A percentile compares a stretch with the other conserved stretches of the same genome.
These are phyloP conservation scores for Lepeophtheirus nordmannii DNA, from an alignment of 2,888 invertebrate genomes.

Conservation along the genomic window DNA sequence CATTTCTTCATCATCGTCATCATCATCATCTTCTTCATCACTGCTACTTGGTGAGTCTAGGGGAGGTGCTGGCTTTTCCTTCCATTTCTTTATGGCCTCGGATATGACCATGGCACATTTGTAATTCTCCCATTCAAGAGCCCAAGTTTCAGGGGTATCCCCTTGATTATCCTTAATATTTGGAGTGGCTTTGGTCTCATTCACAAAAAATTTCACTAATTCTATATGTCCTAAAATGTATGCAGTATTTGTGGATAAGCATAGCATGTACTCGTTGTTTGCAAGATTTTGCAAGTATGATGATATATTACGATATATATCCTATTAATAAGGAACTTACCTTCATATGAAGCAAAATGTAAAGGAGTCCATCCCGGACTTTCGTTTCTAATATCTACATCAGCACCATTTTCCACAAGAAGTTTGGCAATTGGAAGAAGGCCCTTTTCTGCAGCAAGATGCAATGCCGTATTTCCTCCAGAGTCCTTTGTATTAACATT, in stretches of 20 bases:
- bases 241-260: too few species aligned
- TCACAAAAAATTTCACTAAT: background rate
- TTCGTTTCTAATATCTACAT: background rate
- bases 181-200: background rate
- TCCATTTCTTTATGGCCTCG: background rate
- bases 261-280: too few species aligned
- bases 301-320: background rate
- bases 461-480: conserved; percentile 12
- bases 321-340: background rate
- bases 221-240: background rate
- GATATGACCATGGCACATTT: conserved; percentile 15
- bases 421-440: background rate
- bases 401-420: background rate
- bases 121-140: conserved; percentile 20
- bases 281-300: too few species aligned
- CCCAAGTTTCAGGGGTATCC: conserved; percentile 16
- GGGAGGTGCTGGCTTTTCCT: background rate
- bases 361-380: conserved; percentile 14
- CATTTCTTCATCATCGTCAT: conserved; percentile 17
- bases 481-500: conserved; percentile 4
- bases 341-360: conserved; percentile 10
- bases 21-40: background rate
- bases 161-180: conserved; percentile 10
- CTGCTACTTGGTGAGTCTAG: background rate
- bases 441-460: conserved; percentile 15